phyloP scores from a whole-genome alignment of 2,797 vertebrate genomes.

The Micrastur ruficollis region DNA sequence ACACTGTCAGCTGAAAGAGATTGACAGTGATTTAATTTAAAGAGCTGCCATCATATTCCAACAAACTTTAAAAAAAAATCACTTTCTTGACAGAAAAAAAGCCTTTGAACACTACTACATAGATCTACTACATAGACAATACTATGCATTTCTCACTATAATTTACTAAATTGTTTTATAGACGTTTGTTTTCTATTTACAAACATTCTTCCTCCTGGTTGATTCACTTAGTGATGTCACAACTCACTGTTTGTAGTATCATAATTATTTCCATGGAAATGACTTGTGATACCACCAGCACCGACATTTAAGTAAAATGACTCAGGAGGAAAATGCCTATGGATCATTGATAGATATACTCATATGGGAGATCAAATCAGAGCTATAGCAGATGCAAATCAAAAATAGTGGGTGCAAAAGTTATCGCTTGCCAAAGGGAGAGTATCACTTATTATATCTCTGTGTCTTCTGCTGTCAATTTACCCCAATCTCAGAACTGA shows the following conservation, averaged over 20 bases:
- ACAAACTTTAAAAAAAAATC: neutral
- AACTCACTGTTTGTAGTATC: neutral
- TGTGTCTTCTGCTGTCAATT: neutral
- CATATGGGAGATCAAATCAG: neutral
- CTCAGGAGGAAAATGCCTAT: neutral
- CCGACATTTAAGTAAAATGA: neutral
- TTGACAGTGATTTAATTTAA: slow-evolving; percentile 7
- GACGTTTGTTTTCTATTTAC: neutral
- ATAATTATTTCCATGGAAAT: neutral
- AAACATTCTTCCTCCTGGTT: neutral
- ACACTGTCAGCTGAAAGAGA: neutral
- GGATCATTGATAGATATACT: neutral
- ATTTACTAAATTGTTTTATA: neutral
- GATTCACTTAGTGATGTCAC: neutral
- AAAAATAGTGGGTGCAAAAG: neutral
- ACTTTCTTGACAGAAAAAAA: neutral
- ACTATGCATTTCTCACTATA: neutral
- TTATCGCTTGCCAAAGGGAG: neutral
- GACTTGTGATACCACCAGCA: neutral
- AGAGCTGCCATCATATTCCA: neutral
- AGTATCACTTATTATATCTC: neutral
- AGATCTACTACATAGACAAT: neutral
- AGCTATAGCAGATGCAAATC: neutral
- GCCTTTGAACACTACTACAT: neutral
- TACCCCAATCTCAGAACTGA: neutral